Evolutionary conservation across 2,113 vertebrate species (phyloP).

Genomic region (Lasiurus cinereus): DNA sequence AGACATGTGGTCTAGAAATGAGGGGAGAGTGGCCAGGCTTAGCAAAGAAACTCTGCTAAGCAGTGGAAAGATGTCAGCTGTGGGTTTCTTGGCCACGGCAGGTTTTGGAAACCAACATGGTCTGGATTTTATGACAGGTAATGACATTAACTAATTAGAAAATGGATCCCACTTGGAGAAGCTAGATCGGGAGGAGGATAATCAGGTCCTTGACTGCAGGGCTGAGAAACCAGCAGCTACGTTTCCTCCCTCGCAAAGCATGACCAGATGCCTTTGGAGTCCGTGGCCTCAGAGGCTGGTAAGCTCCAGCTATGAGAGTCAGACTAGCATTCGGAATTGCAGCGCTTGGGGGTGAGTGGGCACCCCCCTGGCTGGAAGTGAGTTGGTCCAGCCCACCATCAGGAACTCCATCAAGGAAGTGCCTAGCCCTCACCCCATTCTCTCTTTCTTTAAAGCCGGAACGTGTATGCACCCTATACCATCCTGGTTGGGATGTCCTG

Average conservation of each 20-base stretch:
- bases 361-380: neutral
- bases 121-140: conserved; percentile 86
- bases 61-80: conserved; percentile 71
- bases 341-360: neutral
- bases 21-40: conserved; percentile 63
- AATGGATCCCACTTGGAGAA: conserved; percentile 84
- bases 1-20: conserved; percentile 56
- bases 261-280: conserved; percentile 78
- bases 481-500: neutral
- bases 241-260: conserved; percentile 74
- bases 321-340: neutral
- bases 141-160: conserved; percentile 86
- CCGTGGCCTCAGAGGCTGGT: conserved; percentile 64
- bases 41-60: conserved; percentile 64
- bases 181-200: conserved; percentile 81
- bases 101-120: conserved; percentile 74
- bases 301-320: neutral
- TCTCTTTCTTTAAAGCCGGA: neutral
- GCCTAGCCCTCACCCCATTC: neutral
- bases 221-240: conserved; percentile 69
- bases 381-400: fast-evolving
- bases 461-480: fast-evolving
- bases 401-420: neutral
- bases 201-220: conserved; percentile 81
- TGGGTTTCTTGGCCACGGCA: conserved; percentile 74